Evolutionary conservation across 2,888 invertebrate genomes (phyloP).

Genomic region (Pammene fasciana): DNA sequence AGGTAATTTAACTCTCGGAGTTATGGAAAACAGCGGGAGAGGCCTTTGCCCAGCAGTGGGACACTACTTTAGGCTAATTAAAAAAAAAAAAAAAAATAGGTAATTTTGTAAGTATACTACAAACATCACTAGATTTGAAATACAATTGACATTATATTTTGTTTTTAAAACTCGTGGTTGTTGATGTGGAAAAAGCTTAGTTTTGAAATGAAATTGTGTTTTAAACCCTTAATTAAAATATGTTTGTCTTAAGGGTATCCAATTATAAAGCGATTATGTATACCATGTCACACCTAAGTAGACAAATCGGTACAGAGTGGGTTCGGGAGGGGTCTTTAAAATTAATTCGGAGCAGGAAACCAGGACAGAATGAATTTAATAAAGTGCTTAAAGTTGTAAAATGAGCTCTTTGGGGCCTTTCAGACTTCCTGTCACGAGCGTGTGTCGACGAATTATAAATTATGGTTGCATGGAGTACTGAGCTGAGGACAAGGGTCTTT

Average conservation of each 20-base stretch:
- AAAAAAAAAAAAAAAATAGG: no score
- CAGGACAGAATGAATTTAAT: conserved; percentile 20
- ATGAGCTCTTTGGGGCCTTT: conserved; percentile 21
- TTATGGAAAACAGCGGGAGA: no score
- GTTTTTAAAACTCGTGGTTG: no score
- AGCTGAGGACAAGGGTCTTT: not conserved
- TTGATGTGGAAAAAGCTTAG: no score
- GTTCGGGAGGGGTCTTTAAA: conserved; percentile 4
- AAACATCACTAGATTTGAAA: no score
- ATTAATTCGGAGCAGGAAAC: conserved; percentile 20
- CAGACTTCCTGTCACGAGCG: conserved; percentile 4
- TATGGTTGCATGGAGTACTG: not conserved
- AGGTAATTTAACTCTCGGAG: no score
- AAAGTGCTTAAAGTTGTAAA: conserved; percentile 25
- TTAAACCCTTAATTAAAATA: no score
- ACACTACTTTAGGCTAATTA: no score
- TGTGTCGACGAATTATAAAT: conserved; percentile 22
- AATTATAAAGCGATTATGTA: conserved; percentile 18
- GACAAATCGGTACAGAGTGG: conserved; percentile 10
- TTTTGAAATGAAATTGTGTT: no score
- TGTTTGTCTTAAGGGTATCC: not conserved
- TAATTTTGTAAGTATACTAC: no score
- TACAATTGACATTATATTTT: no score
- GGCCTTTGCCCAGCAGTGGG: no score
- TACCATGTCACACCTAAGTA: conserved; percentile 1